Percentiles rank a stretch among this genome's conserved stretches.
phyloP scores from a whole-genome alignment of 1,140 invertebrate species.

The Acromyrmex echinatior region DNA sequence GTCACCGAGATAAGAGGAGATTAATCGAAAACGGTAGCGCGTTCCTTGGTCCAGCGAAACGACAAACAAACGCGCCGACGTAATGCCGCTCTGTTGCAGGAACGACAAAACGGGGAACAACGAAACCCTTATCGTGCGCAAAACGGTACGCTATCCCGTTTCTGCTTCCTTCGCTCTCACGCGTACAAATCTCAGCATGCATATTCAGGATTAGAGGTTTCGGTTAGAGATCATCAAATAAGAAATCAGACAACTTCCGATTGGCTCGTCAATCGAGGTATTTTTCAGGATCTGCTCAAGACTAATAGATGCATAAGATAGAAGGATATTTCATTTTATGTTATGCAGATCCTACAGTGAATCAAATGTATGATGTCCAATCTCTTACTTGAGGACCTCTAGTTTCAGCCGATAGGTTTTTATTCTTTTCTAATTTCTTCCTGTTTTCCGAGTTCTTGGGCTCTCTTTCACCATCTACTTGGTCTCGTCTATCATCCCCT shows the following conservation, averaged over 20 bases:
- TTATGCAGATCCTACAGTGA: too few species aligned
- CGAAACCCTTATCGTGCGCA: slow-evolving; percentile 69
- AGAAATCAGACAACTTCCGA: too few species aligned
- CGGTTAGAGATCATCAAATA: too few species aligned
- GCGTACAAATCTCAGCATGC: slow-evolving; percentile 62
- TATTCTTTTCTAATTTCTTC: slow-evolving; percentile 23
- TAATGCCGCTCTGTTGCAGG: not conserved
- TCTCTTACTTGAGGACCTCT: too few species aligned
- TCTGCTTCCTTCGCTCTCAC: slow-evolving; percentile 69
- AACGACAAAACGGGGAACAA: not conserved
- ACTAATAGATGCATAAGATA: too few species aligned
- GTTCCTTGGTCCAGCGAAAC: not conserved
- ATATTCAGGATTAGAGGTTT: slow-evolving; percentile 61
- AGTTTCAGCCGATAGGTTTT: slow-evolving; percentile 61
- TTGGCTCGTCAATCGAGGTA: too few species aligned
- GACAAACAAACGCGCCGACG: slow-evolving; percentile 12
- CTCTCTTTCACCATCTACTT: slow-evolving; percentile 1
- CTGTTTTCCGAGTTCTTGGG: not conserved
- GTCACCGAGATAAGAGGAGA: not conserved
- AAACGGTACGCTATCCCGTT: slow-evolving; percentile 75
- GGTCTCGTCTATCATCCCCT: slow-evolving; percentile 5
- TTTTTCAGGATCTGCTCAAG: too few species aligned
- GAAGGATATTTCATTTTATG: too few species aligned
- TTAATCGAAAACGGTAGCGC: slow-evolving; percentile 24
- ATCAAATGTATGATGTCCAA: too few species aligned